A percentile compares a stretch with the other conserved stretches of the same genome.
Conservation (phyloP, 2,113 vertebrate genomes). For the Sceloporus undulatus region DNA sequence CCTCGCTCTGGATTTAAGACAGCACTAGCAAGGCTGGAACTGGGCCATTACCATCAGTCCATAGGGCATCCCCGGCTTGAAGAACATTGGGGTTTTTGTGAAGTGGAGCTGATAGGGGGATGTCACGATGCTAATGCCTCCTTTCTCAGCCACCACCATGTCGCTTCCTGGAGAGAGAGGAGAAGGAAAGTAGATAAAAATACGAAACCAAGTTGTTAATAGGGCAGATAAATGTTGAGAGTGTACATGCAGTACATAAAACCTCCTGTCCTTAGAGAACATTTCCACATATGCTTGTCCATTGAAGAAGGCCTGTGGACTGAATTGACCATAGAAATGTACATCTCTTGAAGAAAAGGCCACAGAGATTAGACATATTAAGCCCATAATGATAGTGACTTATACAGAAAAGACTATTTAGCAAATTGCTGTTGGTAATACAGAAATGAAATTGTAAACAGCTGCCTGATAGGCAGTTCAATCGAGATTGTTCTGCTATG, state of each 20-base stretch:
- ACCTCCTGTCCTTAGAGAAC: not conserved
- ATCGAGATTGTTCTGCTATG: too few relatives aligned
- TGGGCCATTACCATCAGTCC: slow-evolving; percentile 76
- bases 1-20: not conserved
- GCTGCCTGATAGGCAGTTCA: too few relatives aligned
- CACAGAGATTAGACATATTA: not conserved
- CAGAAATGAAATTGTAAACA: too few relatives aligned
- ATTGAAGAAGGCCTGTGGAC: not conserved
- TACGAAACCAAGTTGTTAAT: not conserved
- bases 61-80: slow-evolving; percentile 91
- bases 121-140: slow-evolving; percentile 83
- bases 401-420: not conserved
- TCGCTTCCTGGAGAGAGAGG: slow-evolving; percentile 81
- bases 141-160: slow-evolving; percentile 85
- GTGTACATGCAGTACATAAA: too few relatives aligned
- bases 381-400: not conserved
- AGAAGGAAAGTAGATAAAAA: too few relatives aligned
- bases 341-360: not conserved
- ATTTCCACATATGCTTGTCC: not conserved
- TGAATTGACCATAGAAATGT: not conserved
- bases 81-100: slow-evolving; percentile 87
- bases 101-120: slow-evolving; percentile 88
- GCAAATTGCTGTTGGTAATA: too few relatives aligned
- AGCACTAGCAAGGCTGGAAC: too few relatives aligned
- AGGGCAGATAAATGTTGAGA: not conserved